Evolutionary conservation across 2,797 vertebrate species (phyloP).

Genomic region (Eupleurogrammus muticus): DNA sequence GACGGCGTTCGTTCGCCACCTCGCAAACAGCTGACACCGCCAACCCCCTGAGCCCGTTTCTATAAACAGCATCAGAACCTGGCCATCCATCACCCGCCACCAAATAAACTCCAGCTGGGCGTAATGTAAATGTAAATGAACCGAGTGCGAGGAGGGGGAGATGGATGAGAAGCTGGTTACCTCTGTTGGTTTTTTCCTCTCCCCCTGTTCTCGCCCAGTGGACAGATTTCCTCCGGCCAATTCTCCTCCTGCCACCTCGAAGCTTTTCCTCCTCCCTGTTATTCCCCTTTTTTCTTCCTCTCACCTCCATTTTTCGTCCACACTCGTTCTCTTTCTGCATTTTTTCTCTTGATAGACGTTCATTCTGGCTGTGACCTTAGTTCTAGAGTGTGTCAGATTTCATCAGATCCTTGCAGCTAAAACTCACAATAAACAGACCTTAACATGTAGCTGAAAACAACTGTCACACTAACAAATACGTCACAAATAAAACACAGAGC

Average conservation of each 20-base stretch:
- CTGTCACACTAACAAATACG: too few species aligned
- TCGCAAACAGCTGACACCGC: constrained; percentile 67
- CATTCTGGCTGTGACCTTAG: too few species aligned
- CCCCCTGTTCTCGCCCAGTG: constrained; percentile 1
- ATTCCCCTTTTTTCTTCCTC: constrained; percentile 1
- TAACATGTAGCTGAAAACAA: too few species aligned
- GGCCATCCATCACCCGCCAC: constrained; percentile 71
- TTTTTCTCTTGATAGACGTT: too few species aligned
- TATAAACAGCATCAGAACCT: constrained; percentile 69
- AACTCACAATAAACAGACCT: too few species aligned
- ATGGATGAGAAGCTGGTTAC: constrained; percentile 43
- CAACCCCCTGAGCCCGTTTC: constrained; percentile 67
- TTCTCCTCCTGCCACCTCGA: constrained; percentile 18
- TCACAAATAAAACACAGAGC: too few species aligned
- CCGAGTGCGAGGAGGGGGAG: constrained; percentile 64
- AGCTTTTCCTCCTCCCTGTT: constrained; percentile 8
- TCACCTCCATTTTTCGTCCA: too few species aligned
- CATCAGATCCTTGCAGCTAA: too few species aligned
- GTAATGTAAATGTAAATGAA: constrained; percentile 84
- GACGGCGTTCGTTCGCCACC: constrained; percentile 34
- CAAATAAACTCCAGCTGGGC: constrained; percentile 77
- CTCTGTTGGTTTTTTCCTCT: background rate
- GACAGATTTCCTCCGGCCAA: constrained; percentile 26
- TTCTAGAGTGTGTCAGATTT: too few species aligned
- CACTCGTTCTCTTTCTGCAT: too few species aligned